Conservation (phyloP, 2,797 vertebrate species). For the Enteromius treurensis region DNA sequence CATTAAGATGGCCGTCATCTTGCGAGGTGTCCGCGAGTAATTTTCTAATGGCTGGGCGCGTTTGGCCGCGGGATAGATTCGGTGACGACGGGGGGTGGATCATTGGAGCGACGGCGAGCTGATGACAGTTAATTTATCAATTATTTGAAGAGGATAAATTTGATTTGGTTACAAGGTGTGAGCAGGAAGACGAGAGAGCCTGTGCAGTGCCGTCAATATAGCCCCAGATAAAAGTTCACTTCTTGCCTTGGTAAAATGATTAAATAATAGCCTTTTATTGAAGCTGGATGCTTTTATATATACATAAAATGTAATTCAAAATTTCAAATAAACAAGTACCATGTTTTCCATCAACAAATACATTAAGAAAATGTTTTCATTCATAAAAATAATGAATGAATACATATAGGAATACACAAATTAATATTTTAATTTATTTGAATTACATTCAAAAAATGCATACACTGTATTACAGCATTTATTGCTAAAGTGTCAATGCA, state of each 20-base stretch:
- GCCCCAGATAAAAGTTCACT: neutral
- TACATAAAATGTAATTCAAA: neutral
- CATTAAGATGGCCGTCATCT: slow-evolving; percentile 55
- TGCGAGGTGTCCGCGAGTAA: slow-evolving; percentile 50
- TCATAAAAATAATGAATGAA: neutral
- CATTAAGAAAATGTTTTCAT: neutral
- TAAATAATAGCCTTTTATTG: neutral
- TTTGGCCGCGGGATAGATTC: slow-evolving; percentile 50
- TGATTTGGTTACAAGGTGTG: slow-evolving; percentile 15
- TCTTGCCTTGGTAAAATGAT: neutral
- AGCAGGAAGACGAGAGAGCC: neutral
- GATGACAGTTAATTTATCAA: slow-evolving; percentile 34
- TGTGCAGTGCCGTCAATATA: neutral
- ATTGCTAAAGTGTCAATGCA: neutral
- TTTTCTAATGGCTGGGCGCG: slow-evolving; percentile 55
- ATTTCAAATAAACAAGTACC: neutral
- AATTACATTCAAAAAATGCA: neutral
- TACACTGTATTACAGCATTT: neutral
- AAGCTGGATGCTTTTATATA: neutral
- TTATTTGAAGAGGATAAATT: slow-evolving; percentile 36
- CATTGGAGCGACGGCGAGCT: slow-evolving; percentile 23
- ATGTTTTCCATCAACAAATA: neutral
- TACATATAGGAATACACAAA: neutral
- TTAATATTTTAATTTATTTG: neutral
- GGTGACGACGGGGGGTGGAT: slow-evolving; percentile 45